Base-by-base conservation (phyloP, 2,797 vertebrate species). In the Xerus rutilus region DNA sequence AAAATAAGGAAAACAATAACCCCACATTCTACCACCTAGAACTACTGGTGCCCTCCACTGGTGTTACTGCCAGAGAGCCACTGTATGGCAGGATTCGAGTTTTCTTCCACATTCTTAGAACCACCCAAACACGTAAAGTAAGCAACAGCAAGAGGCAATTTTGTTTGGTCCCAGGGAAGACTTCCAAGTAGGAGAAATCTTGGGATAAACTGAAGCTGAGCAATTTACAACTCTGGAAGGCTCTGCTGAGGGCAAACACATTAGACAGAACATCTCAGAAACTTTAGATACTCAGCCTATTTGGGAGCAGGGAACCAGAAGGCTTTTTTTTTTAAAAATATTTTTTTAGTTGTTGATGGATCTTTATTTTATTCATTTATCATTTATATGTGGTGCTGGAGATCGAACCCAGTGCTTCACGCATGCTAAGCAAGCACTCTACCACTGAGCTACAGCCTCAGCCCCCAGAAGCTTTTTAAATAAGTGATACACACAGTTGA, bases 11-110 rank as follows among this genome's bases (percentile, higher is more conserved):
- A 82, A 89, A 79, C 18, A 57, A 47, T 45, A 25, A 79, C 25
- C 32, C 28, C 32, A 64, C 72, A 47, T n/a, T 43, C 28, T 12
- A 87, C 57, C 15, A 62, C 25, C 43, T 86, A 91, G 62, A 32
- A 64, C 28, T 7, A 0, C 0, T 0, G 15, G 49, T 9, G 10
- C 17, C 25, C 45, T 35, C 15, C 20, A 18, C 8, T 0, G 21
- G n/a, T 28, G 14, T 57, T 35, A n/a, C 3, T 20, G 18, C 59
- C 25, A 49, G 54, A 74, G 35, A 39, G 54, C 13, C 39, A 3
- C 32, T 23, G 39, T 47, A 57, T 21, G 12, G 49, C 76, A 54
- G 72, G 64, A 15, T 76, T 73, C 23, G 28, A 21, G 43, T 47
- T 28, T 49, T 47, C 15, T 62, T 28, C 35, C 7, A 28, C 1